Evolutionary conservation across 2,113 vertebrate genomes (phyloP).

Genomic region (Stegostoma tigrinum): DNA sequence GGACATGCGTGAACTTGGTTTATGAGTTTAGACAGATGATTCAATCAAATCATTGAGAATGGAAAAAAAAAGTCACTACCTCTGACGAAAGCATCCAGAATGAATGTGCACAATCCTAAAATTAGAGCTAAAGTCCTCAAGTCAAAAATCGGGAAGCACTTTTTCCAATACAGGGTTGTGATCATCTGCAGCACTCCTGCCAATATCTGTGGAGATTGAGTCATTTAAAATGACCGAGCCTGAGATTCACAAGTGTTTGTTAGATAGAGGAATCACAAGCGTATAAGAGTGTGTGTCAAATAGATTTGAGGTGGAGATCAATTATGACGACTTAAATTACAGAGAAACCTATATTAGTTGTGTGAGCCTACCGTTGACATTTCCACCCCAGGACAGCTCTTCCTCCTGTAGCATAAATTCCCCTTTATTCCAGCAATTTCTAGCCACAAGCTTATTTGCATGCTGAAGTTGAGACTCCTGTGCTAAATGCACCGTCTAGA

Average conservation of each 20-base stretch:
- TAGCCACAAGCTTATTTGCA: neutral
- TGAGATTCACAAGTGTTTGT: neutral
- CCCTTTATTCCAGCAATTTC: neutral
- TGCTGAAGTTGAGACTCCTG: neutral
- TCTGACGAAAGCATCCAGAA: neutral
- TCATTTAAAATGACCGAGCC: neutral
- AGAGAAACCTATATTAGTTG: neutral
- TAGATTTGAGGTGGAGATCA: neutral
- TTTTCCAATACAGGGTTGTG: neutral
- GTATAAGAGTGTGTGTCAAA: neutral
- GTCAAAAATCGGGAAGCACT: neutral
- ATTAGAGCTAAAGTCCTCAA: neutral
- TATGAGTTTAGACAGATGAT: neutral
- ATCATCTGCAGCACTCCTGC: neutral
- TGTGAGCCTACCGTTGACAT: neutral
- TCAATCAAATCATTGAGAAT: neutral
- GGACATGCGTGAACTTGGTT: neutral
- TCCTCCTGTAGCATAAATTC: neutral
- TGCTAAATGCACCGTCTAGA: neutral
- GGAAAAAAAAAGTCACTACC: neutral
- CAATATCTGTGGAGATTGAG: neutral
- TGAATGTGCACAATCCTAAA: neutral
- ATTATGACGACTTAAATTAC: neutral
- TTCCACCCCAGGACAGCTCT: neutral
- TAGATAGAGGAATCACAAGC: neutral